phyloP scores from a whole-genome alignment of 2,888 invertebrate species.

The Drosophila helvetica region DNA sequence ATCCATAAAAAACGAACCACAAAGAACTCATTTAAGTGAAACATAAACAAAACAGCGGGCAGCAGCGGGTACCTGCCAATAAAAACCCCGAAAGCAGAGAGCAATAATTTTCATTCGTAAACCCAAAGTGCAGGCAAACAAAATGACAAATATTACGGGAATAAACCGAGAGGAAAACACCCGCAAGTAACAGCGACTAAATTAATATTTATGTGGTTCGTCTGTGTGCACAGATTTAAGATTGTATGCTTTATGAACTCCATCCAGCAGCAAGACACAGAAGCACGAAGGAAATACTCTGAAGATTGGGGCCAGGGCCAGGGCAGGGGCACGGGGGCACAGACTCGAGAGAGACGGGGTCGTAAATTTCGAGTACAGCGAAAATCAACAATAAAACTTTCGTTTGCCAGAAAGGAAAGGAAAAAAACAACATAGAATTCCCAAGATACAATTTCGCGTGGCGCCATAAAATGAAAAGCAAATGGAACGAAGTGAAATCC shows the following conservation, averaged over 20 bases:
- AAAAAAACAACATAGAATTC: constrained; percentile 40
- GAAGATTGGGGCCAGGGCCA: constrained; percentile 45
- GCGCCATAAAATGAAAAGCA: constrained; percentile 55
- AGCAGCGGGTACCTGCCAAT: constrained; percentile 8
- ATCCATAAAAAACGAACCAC: constrained; percentile 19
- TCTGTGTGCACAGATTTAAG: constrained; percentile 56
- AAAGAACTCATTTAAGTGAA: constrained; percentile 19
- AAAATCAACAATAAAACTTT: constrained; percentile 72
- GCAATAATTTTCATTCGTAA: constrained; percentile 39
- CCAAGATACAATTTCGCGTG: constrained; percentile 60
- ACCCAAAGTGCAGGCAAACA: constrained; percentile 33
- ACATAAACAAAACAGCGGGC: background rate
- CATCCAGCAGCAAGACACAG: constrained; percentile 10
- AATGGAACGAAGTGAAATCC: constrained; percentile 46
- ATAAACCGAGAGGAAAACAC: constrained; percentile 27
- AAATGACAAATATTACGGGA: constrained; percentile 45
- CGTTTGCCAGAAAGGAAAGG: constrained; percentile 35
- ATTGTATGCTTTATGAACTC: constrained; percentile 58
- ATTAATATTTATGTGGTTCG: constrained; percentile 70
- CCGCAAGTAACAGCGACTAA: constrained; percentile 61
- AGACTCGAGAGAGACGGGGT: constrained; percentile 26
- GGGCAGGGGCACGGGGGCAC: too few relatives aligned
- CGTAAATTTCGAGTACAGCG: constrained; percentile 65
- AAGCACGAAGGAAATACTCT: constrained; percentile 10
- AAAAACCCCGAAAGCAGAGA: constrained; percentile 13